phyloP scores from a whole-genome alignment of 2,888 invertebrate species.

The Prosopocoilus inquinatus region DNA sequence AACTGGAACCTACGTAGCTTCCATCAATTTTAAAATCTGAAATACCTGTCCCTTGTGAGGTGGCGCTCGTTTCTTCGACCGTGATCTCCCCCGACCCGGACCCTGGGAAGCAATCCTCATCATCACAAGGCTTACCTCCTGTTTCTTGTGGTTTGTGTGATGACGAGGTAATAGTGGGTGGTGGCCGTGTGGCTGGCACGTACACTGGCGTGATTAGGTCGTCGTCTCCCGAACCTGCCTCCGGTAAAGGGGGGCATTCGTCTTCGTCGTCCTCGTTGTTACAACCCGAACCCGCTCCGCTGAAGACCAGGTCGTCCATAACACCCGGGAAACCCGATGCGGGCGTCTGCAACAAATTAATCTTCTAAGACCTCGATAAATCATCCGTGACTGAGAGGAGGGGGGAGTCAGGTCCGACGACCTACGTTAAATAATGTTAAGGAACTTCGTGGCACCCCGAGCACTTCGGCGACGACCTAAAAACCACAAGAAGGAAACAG shows the following conservation, averaged over 20 bases:
- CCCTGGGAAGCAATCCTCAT: conserved; percentile 83
- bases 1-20: too few relatives aligned
- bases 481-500: background rate
- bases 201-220: conserved; percentile 92
- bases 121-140: conserved; percentile 57
- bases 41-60: conserved; percentile 54
- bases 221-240: conserved; percentile 77
- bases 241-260: conserved; percentile 81
- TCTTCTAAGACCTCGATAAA: background rate
- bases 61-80: conserved; percentile 59
- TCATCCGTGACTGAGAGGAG: background rate
- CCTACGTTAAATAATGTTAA: background rate
- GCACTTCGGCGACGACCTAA: background rate
- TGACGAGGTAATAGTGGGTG: conserved; percentile 54
- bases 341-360: conserved; percentile 63
- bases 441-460: background rate
- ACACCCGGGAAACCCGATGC: conserved; percentile 77
- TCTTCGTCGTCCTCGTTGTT: conserved; percentile 88
- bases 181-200: conserved; percentile 76
- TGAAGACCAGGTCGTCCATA: conserved; percentile 87
- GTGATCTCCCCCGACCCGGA: conserved; percentile 75
- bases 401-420: background rate
- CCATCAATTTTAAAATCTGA: background rate
- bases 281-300: conserved; percentile 89
- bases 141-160: conserved; percentile 29